phyloP scores from a whole-genome alignment of 2,113 vertebrate genomes.

The Lates calcarifer region DNA sequence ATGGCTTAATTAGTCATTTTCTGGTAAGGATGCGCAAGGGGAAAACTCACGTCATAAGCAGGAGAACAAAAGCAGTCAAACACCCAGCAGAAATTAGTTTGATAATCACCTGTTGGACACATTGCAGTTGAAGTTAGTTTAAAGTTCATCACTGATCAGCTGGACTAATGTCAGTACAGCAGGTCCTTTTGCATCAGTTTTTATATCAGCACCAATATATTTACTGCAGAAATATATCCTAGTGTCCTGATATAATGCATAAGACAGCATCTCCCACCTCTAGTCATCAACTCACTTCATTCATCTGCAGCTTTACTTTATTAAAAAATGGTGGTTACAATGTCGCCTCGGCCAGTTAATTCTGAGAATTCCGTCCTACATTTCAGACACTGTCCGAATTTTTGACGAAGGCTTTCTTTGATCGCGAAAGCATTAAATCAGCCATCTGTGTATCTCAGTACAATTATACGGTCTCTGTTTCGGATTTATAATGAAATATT shows the following conservation, averaged over 20 bases:
- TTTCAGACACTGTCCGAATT: not conserved
- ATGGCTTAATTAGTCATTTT: not conserved
- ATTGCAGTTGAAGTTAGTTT: not conserved
- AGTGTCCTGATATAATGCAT: not conserved
- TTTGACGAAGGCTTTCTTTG: not conserved
- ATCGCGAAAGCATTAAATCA: not conserved
- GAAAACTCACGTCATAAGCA: too few species aligned
- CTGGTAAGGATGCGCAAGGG: too few species aligned
- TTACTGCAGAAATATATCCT: not conserved
- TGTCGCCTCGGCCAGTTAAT: not conserved
- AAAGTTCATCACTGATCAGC: not conserved
- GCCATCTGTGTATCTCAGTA: not conserved
- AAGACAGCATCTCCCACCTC: not conserved
- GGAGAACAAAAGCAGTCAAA: too few species aligned
- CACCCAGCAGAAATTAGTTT: too few species aligned
- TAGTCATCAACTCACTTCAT: too few species aligned
- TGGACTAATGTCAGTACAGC: too few species aligned
- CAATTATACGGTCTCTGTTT: not conserved
- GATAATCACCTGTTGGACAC: not conserved
- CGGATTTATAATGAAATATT: not conserved
- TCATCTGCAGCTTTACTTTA: not conserved
- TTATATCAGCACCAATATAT: not conserved
- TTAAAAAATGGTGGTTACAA: not conserved
- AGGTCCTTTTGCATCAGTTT: not conserved
- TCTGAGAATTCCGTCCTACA: too few species aligned